Conservation (phyloP, 64 coral and sea anemone species). For the Cladopsammia gracilis region DNA sequence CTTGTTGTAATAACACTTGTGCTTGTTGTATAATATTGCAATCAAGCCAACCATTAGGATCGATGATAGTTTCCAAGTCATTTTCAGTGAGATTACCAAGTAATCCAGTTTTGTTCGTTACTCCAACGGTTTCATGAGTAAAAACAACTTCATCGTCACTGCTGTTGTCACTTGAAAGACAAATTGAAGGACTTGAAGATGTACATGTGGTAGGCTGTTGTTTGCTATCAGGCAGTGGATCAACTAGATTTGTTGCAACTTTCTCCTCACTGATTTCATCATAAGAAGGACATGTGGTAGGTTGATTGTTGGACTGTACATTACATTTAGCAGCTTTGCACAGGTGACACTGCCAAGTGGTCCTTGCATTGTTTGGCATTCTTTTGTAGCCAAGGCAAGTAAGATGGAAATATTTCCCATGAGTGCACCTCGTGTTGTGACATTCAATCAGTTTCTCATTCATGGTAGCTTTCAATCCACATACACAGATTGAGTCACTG, state of each 20-base stretch:
- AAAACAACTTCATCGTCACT: no score
- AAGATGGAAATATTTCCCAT: slow-evolving; percentile 50
- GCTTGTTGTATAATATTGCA: no score
- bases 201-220: no score
- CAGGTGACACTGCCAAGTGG: slow-evolving; percentile 28
- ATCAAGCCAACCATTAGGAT: no score
- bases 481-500: background rate
- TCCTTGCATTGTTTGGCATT: slow-evolving; percentile 19
- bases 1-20: no score
- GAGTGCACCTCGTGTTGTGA: slow-evolving; percentile 31
- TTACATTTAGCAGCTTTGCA: slow-evolving; percentile 32
- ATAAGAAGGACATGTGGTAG: slow-evolving; percentile 35
- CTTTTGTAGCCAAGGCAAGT: slow-evolving; percentile 54
- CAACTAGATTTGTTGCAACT: background rate
- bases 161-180: no score
- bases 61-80: no score
- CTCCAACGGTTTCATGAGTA: no score
- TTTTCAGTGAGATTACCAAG: no score
- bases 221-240: slow-evolving; percentile 15
- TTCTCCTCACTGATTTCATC: background rate
- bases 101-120: no score
- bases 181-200: no score
- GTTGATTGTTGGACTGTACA: slow-evolving; percentile 21
- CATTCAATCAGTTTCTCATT: slow-evolving; percentile 51
- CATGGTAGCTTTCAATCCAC: background rate